These are phyloP conservation scores for Chelonus insularis DNA, from an alignment of 1,140 invertebrate genomes.

Conservation along the genomic window DNA sequence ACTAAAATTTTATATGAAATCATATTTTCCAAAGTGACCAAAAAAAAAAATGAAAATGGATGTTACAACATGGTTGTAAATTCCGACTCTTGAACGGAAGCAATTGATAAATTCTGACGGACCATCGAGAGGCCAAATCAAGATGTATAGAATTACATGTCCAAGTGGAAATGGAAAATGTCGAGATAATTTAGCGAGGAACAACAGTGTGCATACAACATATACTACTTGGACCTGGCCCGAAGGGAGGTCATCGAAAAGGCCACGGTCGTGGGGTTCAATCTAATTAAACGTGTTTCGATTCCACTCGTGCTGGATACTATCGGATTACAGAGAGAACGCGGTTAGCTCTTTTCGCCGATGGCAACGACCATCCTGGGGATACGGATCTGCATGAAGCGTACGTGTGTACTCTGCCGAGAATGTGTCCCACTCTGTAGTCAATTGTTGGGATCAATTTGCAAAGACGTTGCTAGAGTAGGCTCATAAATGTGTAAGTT, in stretches of 20 bases:
- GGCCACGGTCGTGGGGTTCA: slow-evolving; percentile 31
- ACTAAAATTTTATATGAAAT: too few relatives aligned
- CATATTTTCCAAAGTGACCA: too few relatives aligned
- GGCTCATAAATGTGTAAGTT: not conserved
- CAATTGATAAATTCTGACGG: not conserved
- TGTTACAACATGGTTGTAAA: too few relatives aligned
- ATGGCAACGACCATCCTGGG: slow-evolving; percentile 26
- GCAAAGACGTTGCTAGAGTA: slow-evolving; percentile 8
- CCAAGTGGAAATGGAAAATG: slow-evolving; percentile 15
- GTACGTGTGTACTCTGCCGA: not conserved
- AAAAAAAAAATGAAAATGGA: too few relatives aligned
- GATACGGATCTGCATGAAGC: slow-evolving; percentile 28
- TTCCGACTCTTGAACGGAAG: too few relatives aligned
- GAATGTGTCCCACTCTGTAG: not conserved
- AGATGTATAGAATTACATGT: slow-evolving; percentile 10
- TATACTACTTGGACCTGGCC: not conserved
- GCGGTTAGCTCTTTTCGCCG: slow-evolving; percentile 20
- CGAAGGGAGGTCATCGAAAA: slow-evolving; percentile 23
- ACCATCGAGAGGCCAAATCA: not conserved
- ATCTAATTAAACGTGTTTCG: slow-evolving; percentile 31
- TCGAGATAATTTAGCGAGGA: slow-evolving; percentile 19
- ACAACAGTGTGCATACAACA: not conserved
- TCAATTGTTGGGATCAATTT: slow-evolving; percentile 27
- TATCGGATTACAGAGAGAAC: slow-evolving; percentile 25
- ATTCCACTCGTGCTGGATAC: slow-evolving; percentile 29